Conservation (phyloP, 2,888 invertebrate genomes). For the Synergus gifuensis region DNA sequence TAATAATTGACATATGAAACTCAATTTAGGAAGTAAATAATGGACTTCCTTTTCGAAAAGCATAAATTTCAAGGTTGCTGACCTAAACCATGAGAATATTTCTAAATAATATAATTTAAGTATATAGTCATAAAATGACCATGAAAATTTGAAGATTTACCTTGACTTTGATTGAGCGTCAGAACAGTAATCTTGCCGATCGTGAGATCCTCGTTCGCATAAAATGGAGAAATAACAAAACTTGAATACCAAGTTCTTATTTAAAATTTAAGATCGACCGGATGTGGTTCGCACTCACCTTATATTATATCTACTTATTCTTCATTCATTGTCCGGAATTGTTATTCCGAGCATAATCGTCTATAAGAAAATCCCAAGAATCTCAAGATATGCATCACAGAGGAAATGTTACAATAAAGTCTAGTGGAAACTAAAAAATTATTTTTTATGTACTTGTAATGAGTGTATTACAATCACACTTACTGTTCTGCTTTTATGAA, state of each 20-base stretch:
- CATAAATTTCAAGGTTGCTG: not conserved
- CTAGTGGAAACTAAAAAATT: not conserved
- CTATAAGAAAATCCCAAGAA: constrained; percentile 17
- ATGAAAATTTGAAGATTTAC: constrained; percentile 58
- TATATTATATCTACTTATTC: constrained; percentile 5
- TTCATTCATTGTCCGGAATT: not conserved
- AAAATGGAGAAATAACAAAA: not conserved
- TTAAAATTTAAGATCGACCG: constrained; percentile 14
- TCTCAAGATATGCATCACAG: constrained; percentile 1
- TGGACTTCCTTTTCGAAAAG: not conserved
- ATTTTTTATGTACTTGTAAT: not conserved
- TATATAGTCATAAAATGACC: not conserved
- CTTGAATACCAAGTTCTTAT: constrained; percentile 12
- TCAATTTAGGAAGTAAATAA: not conserved
- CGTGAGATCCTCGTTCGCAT: constrained; percentile 49
- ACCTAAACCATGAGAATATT: not conserved
- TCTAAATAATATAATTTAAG: not conserved
- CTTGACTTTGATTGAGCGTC: constrained; percentile 63
- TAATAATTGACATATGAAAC: not conserved
- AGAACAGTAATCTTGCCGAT: constrained; percentile 17
- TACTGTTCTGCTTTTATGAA: too few relatives aligned
- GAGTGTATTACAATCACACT: not conserved
- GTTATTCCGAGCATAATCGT: constrained; percentile 10
- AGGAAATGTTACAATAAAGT: not conserved
- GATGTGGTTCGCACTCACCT: not conserved